Percentiles rank a stretch among this genome's conserved stretches.
Evolutionary conservation across 1,140 invertebrate species (phyloP).

Genomic region (Bombus consobrinus): DNA sequence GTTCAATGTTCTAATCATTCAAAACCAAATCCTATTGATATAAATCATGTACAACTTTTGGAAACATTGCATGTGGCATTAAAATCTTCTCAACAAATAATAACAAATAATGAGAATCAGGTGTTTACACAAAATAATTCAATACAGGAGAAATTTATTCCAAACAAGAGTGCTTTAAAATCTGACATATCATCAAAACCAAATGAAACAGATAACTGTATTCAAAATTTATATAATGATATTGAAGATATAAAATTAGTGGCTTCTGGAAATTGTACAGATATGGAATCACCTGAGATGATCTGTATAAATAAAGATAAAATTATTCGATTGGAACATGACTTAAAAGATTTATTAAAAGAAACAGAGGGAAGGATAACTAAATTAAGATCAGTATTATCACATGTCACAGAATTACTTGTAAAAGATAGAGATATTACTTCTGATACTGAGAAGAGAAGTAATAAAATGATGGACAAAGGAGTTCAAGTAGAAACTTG

Average conservation of each 20-base stretch:
- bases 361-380: constrained; percentile 9
- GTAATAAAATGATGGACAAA: background rate
- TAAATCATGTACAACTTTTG: background rate
- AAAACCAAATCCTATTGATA: background rate
- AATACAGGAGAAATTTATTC: background rate
- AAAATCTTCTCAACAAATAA: background rate
- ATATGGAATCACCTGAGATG: background rate
- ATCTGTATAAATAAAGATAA: constrained; percentile 8
- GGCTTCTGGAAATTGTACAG: background rate
- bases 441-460: background rate
- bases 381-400: constrained; percentile 15
- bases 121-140: background rate
- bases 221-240: constrained; percentile 18
- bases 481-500: constrained; percentile 14
- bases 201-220: background rate
- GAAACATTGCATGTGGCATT: background rate
- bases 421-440: background rate
- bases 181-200: background rate
- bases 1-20: background rate
- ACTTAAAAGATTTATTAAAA: constrained; percentile 16
- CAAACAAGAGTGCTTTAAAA: background rate
- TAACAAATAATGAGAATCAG: background rate
- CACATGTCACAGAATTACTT: background rate
- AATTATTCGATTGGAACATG: background rate
- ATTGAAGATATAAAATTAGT: background rate